These are phyloP conservation scores for Diglossa cyanea DNA, from an alignment of 2,797 vertebrate species.

Conservation along the genomic window DNA sequence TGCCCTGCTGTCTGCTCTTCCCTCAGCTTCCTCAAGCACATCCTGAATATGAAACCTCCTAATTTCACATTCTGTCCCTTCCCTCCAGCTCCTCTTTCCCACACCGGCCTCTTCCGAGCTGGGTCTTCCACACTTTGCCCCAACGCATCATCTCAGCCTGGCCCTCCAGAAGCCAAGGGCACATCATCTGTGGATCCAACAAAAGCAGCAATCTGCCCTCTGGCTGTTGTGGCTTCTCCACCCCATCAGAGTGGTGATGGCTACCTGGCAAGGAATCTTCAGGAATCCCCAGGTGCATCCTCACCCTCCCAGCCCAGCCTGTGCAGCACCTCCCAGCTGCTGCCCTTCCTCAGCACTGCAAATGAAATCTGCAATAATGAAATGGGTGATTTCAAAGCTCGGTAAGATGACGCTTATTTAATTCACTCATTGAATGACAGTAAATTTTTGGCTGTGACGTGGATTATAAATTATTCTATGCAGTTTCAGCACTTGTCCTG, in stretches of 20 bases:
- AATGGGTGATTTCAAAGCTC: background rate
- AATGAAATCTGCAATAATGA: rapidly evolving
- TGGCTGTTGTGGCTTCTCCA: rapidly evolving
- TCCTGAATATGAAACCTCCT: rapidly evolving
- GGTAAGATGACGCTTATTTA: background rate
- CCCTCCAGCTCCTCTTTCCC: background rate
- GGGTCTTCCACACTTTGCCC: background rate
- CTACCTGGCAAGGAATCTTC: background rate
- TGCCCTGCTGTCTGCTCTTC: background rate
- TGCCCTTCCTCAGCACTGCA: background rate
- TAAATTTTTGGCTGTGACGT: background rate
- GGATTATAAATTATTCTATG: slow-evolving; percentile 6
- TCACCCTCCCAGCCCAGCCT: background rate
- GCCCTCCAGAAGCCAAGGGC: background rate
- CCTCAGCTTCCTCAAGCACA: background rate
- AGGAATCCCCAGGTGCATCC: background rate
- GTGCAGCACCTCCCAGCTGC: background rate
- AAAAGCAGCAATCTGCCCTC: background rate
- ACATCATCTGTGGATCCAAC: rapidly evolving
- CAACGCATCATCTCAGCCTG: background rate
- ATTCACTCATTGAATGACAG: background rate
- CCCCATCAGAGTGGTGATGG: too few species aligned
- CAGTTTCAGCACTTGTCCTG: background rate
- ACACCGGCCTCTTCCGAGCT: rapidly evolving
- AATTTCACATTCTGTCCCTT: background rate